Base-by-base conservation (phyloP, 2,113 vertebrate species). In the Apeltes quadracus region DNA sequence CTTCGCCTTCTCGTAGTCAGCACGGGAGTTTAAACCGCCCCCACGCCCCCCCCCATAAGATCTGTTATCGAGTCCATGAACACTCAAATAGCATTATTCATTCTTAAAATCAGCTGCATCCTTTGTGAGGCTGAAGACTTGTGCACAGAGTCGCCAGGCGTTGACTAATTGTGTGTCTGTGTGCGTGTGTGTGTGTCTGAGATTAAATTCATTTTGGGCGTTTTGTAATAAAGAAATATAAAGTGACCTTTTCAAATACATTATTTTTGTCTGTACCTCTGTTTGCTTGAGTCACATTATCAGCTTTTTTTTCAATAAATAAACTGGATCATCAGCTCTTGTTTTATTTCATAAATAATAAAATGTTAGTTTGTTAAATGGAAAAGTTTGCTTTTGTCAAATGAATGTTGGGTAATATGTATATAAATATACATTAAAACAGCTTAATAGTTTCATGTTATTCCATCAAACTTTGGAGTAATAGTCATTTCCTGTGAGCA, bases 201-300 rank as follows among this genome's bases (percentile, higher is more conserved):
- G 67, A 69, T 75, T 61, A 7, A 68, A 69, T 70, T 85, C 65
- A 73, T 84, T 74, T 91, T 76, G 41, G 85, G 94, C 93, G 93
- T 94, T 96, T 92, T 95, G 89, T 95, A 94, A 90, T 69, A 86
- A 92, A 86, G 90, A 90, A 85, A 87, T 43, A 92, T 85, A 92
- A 91, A 88, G 93, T 95, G 92, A 90, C 87, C 93, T 94, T 95
- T 94, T 92, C 89, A 89, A 81, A 74, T 89, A 83, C 68, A 75
- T 93, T 85, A 72, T 91, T 90, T 86, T 85, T 76, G 67, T 87
- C 83, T 90, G 80, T 90, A 78, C 76, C 54, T 81, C 61, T 78
- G 82, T 95, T 94, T 92, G 93, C 93, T 93, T 93, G 90, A 92
- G 78, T 93, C 92, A 90, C 85, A 78, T 94, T 91, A 93, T 76